Evolutionary conservation across 2,888 invertebrate genomes (phyloP).

Genomic region (Oxystoma pomonae): DNA sequence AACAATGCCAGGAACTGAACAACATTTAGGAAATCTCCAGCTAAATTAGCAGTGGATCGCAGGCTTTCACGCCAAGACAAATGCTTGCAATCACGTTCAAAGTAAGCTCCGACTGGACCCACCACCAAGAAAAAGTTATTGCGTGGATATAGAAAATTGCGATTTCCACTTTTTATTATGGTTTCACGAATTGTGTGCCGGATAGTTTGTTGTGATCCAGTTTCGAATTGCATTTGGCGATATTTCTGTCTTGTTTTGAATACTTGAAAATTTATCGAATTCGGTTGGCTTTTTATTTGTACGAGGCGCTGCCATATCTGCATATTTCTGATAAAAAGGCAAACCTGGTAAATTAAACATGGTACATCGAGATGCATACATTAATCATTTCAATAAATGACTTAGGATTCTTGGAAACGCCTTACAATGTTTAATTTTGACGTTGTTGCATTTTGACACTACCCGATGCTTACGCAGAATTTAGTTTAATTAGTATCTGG

Average conservation of each 20-base stretch:
- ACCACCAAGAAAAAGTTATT: too few species aligned
- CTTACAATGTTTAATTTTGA: too few species aligned
- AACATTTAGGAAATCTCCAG: too few species aligned
- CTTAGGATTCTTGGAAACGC: neutral
- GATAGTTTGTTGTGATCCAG: conserved; percentile 1
- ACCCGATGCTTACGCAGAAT: too few species aligned
- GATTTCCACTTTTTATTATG: neutral
- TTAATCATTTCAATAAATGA: neutral
- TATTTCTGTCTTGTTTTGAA: conserved; percentile 5
- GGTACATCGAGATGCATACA: neutral
- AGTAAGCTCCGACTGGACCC: too few species aligned
- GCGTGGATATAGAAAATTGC: too few species aligned
- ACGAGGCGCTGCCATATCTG: neutral
- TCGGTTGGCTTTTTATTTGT: neutral
- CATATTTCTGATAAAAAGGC: neutral
- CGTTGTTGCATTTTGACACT: too few species aligned
- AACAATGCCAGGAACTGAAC: too few species aligned
- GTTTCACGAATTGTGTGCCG: neutral
- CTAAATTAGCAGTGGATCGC: too few species aligned
- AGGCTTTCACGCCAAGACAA: too few species aligned
- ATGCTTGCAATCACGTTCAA: too few species aligned
- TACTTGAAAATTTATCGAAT: neutral
- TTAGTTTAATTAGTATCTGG: too few species aligned
- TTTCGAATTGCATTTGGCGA: neutral
- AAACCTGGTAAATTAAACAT: neutral